Evolutionary conservation across 1,140 invertebrate species (phyloP).

Genomic region (Gonioctena quinquepunctata): DNA sequence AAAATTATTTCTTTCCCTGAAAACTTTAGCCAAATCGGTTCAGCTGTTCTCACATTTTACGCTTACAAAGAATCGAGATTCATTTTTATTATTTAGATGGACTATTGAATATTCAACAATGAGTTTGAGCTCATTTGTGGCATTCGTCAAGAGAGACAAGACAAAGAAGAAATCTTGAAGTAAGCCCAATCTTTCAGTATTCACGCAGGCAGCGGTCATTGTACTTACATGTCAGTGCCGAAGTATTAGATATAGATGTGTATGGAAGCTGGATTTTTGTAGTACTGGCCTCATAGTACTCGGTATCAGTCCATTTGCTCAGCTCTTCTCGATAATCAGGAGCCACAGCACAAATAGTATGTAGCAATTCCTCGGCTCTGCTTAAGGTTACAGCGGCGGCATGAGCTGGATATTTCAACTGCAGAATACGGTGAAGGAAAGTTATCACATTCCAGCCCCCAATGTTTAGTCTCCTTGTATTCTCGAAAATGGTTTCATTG

Average conservation of each 20-base stretch:
- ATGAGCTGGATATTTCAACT: slow-evolving; percentile 93
- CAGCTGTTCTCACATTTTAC: too few species aligned
- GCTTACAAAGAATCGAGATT: too few species aligned
- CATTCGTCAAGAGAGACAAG: too few species aligned
- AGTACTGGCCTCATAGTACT: slow-evolving; percentile 84
- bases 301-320: slow-evolving; percentile 75
- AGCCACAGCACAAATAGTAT: slow-evolving; percentile 78
- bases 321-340: slow-evolving; percentile 80
- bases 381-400: slow-evolving; percentile 83
- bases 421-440: slow-evolving; percentile 87
- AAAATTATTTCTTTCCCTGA: too few species aligned
- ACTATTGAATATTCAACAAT: too few species aligned
- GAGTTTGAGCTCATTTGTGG: too few species aligned
- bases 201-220: too few species aligned
- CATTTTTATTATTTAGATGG: too few species aligned
- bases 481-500: slow-evolving; percentile 69
- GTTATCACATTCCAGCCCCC: slow-evolving; percentile 84
- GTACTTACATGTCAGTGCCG: slow-evolving; percentile 59
- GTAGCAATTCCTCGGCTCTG: slow-evolving; percentile 84
- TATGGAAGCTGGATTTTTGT: slow-evolving; percentile 85
- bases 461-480: slow-evolving; percentile 82
- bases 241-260: slow-evolving; percentile 61
- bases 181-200: too few species aligned
- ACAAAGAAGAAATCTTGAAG: too few species aligned
- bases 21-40: too few species aligned